Evolutionary conservation across 2,113 vertebrate genomes (phyloP), one percentile per base, ranked within the genome.

Genomic region (Polyodon spathula): DNA sequence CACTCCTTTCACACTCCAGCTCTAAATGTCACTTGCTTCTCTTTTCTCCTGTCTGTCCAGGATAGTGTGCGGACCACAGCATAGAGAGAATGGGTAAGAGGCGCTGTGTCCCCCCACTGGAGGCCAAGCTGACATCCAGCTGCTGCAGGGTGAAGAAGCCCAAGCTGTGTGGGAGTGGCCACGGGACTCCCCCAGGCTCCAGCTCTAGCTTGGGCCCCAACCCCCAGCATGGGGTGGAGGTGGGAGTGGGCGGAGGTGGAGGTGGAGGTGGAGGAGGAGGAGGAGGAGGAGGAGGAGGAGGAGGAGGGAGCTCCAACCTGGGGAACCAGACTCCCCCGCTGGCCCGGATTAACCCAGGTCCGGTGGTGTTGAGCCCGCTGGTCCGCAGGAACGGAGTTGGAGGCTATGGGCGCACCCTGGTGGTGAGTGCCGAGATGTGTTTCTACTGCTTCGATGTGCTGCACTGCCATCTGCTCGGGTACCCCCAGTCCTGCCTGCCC

Each of bases 371-470:
- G 81, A 87, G 85, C 76, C 86, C 86, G 58, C 84, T 89, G 2
- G 69, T 76, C 74, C 84, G 86, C 68, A 81, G 87, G 69, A 90
- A 89, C 63, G 86, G 88, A 76, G 86, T 85, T 86, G 83, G 82
- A 81, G 86, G 82, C 69, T 80, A 79, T 77, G 77, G 86, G 73
- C 88, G 88, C 76, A 89, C 84, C 60, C 81, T 89, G 78, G 88
- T 90, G 81, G 88, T 89, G 81, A 88, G 86, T 61, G 88, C 88
- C 60, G 88, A 90, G 77, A 90, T 89, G 88, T 89, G 88, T 84
- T 90, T 86, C 85, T 90, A 90, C 79, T 90, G 88, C 83, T 90
- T 90, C 60, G 88, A 90, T 58, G 88, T 90, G 11, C 88, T 90
- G 78, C 89, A 90, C 84, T 90, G 88, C 82, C 88, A 90, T 81